Base-by-base conservation (phyloP, 2,888 invertebrate species). In the Smittia sp. region DNA sequence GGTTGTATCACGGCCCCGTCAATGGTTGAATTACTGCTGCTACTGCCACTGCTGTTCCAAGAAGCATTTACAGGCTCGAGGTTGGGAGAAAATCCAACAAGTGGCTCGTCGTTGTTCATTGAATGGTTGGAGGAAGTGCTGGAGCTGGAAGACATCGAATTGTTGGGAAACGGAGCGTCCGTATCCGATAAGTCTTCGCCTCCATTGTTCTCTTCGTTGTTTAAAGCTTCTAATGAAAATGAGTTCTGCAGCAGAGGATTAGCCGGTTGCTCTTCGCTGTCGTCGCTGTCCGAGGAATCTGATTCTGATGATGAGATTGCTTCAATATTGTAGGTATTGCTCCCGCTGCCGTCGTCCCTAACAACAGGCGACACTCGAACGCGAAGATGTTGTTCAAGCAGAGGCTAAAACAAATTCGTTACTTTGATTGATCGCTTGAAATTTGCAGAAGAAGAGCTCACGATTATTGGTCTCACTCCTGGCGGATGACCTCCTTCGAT, bases 241-340 rank as follows among this genome's bases (percentile, higher is more conserved):
- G 9, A 32, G 32, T 32, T 32, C n/a, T 46, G 46, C 11, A n/a
- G 38, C 7, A 9, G 6, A 11, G n/a, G n/a, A 15, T 52, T 7
- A n/a, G 52, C 52, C 13, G 15, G 3, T n/a, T 3, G 3, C 4
- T 52, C 20, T n/a, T 20, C 20, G 20, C 24, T 63, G 27, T 63
- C 27, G 13, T 63, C 9, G 13, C 63, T 63, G 13, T 24, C 27
- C 22, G 58, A 58, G 2, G 18, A n/a, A 4, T 22, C 22, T 4
- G 39, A 25, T 2, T 41, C 41, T 13, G 41, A 41, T 1, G 69
- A 69, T 22, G 67, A 67, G 13, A 69, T 39, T n/a, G 69, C 52
- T 54, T 69, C 69, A 13, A 69, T 69, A 52, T 69, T 69, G 11
- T 69, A 69, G 1, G 69, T 69, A 6, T 69, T 69, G 11, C 27